Percentiles rank a stretch among this genome's conserved stretches.
phyloP scores from a whole-genome alignment of 2,797 vertebrate genomes.

The Holocentrus rufus region DNA sequence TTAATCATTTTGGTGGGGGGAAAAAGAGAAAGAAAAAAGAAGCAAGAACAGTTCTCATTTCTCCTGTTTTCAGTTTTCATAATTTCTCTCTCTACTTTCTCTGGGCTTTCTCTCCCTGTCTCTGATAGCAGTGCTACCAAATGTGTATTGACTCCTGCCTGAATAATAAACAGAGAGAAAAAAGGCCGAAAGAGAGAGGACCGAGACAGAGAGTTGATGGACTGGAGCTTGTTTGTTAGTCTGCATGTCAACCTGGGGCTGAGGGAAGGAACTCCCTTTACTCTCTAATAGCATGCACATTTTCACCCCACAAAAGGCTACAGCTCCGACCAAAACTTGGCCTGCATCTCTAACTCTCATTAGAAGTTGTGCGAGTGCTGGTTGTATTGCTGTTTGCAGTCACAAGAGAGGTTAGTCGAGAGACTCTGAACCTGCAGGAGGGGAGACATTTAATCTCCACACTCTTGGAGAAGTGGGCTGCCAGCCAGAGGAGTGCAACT shows the following conservation, averaged over 20 bases:
- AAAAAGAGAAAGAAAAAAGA: slow-evolving; percentile 7
- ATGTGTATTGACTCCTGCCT: slow-evolving; percentile 20
- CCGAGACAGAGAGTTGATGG: slow-evolving; percentile 26
- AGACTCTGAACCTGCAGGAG: slow-evolving; percentile 47
- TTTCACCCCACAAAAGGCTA: slow-evolving; percentile 31
- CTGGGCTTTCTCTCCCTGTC: neutral
- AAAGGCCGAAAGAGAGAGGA: slow-evolving; percentile 13
- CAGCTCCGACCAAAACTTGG: slow-evolving; percentile 31
- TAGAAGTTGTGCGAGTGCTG: slow-evolving; percentile 38
- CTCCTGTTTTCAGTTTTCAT: neutral
- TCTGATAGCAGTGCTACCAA: slow-evolving; percentile 33
- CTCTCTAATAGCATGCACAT: slow-evolving; percentile 23
- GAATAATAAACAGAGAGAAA: slow-evolving; percentile 30
- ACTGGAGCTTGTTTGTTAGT: slow-evolving; percentile 40
- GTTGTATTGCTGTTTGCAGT: slow-evolving; percentile 47
- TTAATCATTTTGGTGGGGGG: slow-evolving; percentile 11
- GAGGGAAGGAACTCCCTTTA: slow-evolving; percentile 33
- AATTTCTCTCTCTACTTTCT: slow-evolving; percentile 5
- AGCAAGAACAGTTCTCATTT: slow-evolving; percentile 28
- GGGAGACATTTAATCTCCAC: slow-evolving; percentile 47
- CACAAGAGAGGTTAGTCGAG: slow-evolving; percentile 43
- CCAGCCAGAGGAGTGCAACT: slow-evolving; percentile 48
- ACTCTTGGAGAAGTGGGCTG: slow-evolving; percentile 42
- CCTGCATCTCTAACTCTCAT: slow-evolving; percentile 41
- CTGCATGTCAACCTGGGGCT: slow-evolving; percentile 36